phyloP scores from a whole-genome alignment of 2,888 invertebrate genomes.

The Galerucella nymphaeae region DNA sequence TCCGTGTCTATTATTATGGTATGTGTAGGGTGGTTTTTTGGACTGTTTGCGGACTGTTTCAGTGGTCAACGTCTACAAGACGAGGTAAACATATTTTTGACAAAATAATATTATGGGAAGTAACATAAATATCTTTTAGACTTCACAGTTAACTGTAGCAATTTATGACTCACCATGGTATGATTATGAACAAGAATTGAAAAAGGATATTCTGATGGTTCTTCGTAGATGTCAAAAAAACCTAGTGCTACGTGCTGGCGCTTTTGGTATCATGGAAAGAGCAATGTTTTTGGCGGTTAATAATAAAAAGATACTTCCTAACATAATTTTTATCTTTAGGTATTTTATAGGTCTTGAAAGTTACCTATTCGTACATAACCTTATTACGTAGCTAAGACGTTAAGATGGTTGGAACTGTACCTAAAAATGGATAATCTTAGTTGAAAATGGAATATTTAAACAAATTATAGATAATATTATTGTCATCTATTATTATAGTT shows the following conservation, averaged over 20 bases:
- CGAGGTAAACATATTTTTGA: conserved; percentile 27
- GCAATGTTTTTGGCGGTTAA: conserved; percentile 34
- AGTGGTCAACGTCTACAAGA: conserved; percentile 38
- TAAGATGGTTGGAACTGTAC: background rate
- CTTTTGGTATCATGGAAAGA: conserved; percentile 39
- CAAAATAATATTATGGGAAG: background rate
- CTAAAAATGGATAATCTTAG: background rate
- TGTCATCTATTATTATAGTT: too few relatives aligned
- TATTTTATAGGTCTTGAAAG: conserved; percentile 31
- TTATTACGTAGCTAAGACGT: conserved; percentile 10
- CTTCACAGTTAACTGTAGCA: conserved; percentile 23
- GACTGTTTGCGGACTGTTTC: conserved; percentile 30
- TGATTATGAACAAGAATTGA: conserved; percentile 14
- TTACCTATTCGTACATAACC: conserved; percentile 36
- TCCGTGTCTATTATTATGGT: conserved; percentile 30
- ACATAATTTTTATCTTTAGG: background rate
- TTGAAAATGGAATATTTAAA: too few relatives aligned
- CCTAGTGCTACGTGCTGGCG: conserved; percentile 26
- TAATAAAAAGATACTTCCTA: background rate
- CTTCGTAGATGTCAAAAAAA: conserved; percentile 29
- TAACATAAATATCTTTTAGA: conserved; percentile 22
- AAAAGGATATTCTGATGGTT: conserved; percentile 27
- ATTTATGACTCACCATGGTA: conserved; percentile 34
- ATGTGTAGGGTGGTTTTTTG: conserved; percentile 37
- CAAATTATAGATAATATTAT: too few relatives aligned